Evolutionary conservation across 2,797 vertebrate genomes (phyloP).

Genomic region (Lutjanus campechanus): DNA sequence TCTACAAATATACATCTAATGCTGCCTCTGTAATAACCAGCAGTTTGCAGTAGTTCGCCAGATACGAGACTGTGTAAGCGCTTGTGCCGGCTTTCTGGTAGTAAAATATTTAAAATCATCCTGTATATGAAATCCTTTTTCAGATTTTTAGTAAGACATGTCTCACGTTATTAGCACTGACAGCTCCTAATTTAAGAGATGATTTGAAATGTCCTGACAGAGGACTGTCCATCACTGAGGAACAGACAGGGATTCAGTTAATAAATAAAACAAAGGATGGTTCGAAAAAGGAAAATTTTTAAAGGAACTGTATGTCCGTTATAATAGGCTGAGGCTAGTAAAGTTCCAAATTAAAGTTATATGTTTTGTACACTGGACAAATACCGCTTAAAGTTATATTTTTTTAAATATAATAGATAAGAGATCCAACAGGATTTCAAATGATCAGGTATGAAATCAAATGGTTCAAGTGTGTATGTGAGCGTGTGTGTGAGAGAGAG

Average conservation of each 20-base stretch:
- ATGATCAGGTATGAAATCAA: conserved; percentile 47
- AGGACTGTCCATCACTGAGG: conserved; percentile 3
- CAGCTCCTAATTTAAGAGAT: conserved; percentile 29
- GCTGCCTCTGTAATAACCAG: neutral
- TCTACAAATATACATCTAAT: neutral
- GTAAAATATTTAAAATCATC: conserved; percentile 9
- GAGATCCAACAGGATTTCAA: conserved; percentile 24
- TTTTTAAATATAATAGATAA: conserved; percentile 8
- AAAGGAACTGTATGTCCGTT: neutral
- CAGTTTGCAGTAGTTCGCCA: neutral
- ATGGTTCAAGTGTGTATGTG: conserved; percentile 23
- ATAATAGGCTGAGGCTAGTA: neutral
- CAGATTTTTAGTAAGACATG: neutral
- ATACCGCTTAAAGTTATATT: neutral
- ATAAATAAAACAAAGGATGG: neutral
- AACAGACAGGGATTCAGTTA: neutral
- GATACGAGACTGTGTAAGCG: neutral
- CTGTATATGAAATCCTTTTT: neutral
- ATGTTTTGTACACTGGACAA: neutral
- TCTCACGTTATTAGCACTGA: neutral
- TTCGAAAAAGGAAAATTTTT: neutral
- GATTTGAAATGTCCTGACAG: conserved; percentile 16
- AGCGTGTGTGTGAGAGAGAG: conserved; percentile 9
- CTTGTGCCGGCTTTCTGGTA: neutral
- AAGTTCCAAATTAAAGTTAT: neutral